Percentiles rank a stretch among this genome's conserved stretches.
These are phyloP conservation scores for Phymastichus coffea DNA, from an alignment of 1,140 invertebrate genomes.

Conservation along the genomic window DNA sequence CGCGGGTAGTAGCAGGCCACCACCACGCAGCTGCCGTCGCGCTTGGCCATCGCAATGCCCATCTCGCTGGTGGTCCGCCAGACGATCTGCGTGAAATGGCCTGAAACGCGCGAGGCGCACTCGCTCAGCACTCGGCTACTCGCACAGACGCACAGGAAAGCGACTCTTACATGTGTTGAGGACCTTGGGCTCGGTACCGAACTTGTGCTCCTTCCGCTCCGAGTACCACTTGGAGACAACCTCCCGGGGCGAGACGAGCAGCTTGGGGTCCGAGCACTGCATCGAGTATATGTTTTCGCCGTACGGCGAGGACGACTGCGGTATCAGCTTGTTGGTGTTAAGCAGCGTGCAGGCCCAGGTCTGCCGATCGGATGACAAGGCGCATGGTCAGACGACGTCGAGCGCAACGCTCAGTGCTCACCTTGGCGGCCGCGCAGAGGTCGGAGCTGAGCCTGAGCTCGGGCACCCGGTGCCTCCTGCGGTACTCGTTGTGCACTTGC, in stretches of 20 bases:
- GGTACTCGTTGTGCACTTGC: conserved; percentile 75
- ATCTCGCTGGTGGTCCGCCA: conserved; percentile 74
- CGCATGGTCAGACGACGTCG: neutral
- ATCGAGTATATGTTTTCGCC: conserved; percentile 69
- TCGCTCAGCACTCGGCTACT: neutral
- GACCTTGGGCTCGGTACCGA: conserved; percentile 63
- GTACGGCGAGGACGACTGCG: conserved; percentile 64
- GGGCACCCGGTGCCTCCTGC: conserved; percentile 70
- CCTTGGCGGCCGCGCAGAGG: conserved; percentile 55
- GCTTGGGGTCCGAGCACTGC: conserved; percentile 68
- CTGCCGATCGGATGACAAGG: conserved; percentile 37
- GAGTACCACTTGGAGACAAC: conserved; percentile 71
- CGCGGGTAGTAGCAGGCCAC: conserved; percentile 82
- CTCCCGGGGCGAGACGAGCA: conserved; percentile 64
- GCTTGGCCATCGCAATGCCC: conserved; percentile 73
- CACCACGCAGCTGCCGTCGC: conserved; percentile 63
- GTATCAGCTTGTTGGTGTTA: conserved; percentile 66
- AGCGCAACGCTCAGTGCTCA: conserved; percentile 41
- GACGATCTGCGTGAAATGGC: conserved; percentile 74
- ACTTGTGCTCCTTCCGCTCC: conserved; percentile 65
- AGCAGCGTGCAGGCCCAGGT: conserved; percentile 77
- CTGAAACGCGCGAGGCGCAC: conserved; percentile 37
- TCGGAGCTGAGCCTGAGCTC: conserved; percentile 64
- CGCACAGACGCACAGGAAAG: neutral
- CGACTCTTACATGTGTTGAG: conserved; percentile 57